Evolutionary conservation across 2,888 invertebrate genomes (phyloP).

Genomic region (Drosophila incognita): DNA sequence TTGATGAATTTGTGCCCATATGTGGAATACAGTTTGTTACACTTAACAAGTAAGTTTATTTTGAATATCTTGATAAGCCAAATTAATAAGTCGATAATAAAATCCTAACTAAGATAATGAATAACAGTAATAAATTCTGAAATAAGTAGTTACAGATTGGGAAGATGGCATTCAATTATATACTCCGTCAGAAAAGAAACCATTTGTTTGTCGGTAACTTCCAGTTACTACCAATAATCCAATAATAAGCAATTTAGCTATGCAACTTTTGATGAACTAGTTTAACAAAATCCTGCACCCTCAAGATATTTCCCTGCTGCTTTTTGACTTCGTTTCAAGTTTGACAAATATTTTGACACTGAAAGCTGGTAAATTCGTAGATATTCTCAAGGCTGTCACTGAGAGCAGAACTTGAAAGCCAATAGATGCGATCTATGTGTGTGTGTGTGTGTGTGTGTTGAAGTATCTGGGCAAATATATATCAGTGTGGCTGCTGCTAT

Average conservation of each 20-base stretch:
- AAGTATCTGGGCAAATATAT: conserved; percentile 44
- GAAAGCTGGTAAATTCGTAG: conserved; percentile 19
- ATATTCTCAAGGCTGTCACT: conserved; percentile 29
- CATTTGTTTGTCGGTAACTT: too few species aligned
- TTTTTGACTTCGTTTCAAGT: conserved; percentile 16
- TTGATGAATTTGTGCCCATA: background rate
- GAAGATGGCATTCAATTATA: background rate
- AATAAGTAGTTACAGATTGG: background rate
- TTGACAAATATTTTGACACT: conserved; percentile 28
- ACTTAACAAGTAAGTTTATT: rapidly evolving
- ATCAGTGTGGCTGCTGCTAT: conserved; percentile 34
- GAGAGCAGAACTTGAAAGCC: conserved; percentile 20
- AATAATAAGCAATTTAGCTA: background rate
- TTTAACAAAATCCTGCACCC: background rate
- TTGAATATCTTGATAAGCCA: background rate
- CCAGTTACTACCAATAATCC: background rate
- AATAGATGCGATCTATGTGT: conserved; percentile 19
- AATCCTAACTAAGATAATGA: background rate
- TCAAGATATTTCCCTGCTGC: background rate
- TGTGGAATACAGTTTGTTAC: background rate
- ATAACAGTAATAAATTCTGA: background rate
- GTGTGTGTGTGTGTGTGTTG: conserved; percentile 9
- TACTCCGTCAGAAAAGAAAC: too few species aligned
- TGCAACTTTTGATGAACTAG: background rate
- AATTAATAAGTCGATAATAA: background rate